Evolutionary conservation across 1,140 invertebrate species (phyloP).

Genomic region (Neodiprion pinetum): DNA sequence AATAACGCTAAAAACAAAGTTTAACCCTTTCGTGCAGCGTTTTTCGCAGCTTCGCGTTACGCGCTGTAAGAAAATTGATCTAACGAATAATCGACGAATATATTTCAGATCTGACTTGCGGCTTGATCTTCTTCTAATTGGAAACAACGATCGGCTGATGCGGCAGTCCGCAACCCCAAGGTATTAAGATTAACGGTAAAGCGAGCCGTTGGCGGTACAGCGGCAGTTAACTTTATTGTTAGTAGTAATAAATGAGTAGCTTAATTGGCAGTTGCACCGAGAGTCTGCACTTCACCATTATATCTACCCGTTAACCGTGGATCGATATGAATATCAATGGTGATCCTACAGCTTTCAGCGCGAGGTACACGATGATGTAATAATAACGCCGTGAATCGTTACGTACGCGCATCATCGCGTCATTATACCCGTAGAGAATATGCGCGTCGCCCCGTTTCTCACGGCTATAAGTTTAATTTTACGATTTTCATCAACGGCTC

Average conservation of each 20-base stretch:
- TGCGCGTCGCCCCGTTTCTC: not conserved
- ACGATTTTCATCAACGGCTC: not conserved
- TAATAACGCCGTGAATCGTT: too few species aligned
- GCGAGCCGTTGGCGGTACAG: not conserved
- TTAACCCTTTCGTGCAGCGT: too few species aligned
- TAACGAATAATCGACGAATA: too few species aligned
- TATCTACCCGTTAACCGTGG: not conserved
- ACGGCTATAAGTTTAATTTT: not conserved
- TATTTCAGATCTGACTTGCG: too few species aligned
- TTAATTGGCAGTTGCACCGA: not conserved
- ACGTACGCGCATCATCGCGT: not conserved
- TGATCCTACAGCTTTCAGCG: not conserved
- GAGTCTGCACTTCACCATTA: not conserved
- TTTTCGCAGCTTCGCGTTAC: too few species aligned
- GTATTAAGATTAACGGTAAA: not conserved
- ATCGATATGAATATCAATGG: slow-evolving; percentile 5
- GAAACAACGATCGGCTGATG: too few species aligned
- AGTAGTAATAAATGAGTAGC: slow-evolving; percentile 2
- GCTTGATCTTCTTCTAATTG: not conserved
- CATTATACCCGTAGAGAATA: too few species aligned
- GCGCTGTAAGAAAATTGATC: too few species aligned
- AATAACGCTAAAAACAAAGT: too few species aligned
- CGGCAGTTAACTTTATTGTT: not conserved
- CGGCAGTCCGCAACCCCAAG: not conserved
- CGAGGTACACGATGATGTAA: not conserved